Evolutionary conservation across 1,140 invertebrate genomes (phyloP).

Genomic region (Eriosoma lanigerum): DNA sequence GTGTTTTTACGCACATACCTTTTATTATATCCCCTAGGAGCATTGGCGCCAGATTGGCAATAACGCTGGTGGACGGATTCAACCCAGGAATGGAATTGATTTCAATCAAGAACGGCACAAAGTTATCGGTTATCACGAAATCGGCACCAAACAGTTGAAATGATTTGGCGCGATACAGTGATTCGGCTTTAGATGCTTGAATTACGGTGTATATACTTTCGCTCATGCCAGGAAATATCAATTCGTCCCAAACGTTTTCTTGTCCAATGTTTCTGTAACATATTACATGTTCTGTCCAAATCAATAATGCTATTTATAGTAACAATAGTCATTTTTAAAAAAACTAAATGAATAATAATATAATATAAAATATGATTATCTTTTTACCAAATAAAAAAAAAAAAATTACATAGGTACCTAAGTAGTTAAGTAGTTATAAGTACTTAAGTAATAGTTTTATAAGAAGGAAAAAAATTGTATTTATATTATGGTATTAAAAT

Average conservation of each 20-base stretch:
- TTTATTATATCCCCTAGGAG: constrained; percentile 90
- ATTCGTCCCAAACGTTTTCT: constrained; percentile 72
- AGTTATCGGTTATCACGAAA: constrained; percentile 87
- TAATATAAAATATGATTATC: too few relatives aligned
- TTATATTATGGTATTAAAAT: too few relatives aligned
- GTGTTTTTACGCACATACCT: constrained; percentile 72
- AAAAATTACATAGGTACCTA: too few relatives aligned
- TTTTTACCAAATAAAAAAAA: too few relatives aligned
- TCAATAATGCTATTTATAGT: too few relatives aligned
- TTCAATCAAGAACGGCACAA: constrained; percentile 88
- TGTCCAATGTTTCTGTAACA: constrained; percentile 64
- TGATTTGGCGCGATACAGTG: constrained; percentile 83
- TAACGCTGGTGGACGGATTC: constrained; percentile 84
- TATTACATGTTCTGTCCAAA: too few relatives aligned
- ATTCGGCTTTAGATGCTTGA: constrained; percentile 80
- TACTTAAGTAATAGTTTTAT: too few relatives aligned
- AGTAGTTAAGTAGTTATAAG: too few relatives aligned
- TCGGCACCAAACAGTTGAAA: constrained; percentile 94
- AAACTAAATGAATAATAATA: too few relatives aligned
- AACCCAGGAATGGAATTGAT: constrained; percentile 93
- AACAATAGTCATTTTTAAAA: too few relatives aligned
- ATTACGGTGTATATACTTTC: constrained; percentile 84
- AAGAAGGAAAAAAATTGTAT: too few relatives aligned
- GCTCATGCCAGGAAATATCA: constrained; percentile 88
- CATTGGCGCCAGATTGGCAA: constrained; percentile 79